These are phyloP conservation scores for Tenthredo livida DNA, from an alignment of 2,888 invertebrate genomes.

Conservation along the genomic window DNA sequence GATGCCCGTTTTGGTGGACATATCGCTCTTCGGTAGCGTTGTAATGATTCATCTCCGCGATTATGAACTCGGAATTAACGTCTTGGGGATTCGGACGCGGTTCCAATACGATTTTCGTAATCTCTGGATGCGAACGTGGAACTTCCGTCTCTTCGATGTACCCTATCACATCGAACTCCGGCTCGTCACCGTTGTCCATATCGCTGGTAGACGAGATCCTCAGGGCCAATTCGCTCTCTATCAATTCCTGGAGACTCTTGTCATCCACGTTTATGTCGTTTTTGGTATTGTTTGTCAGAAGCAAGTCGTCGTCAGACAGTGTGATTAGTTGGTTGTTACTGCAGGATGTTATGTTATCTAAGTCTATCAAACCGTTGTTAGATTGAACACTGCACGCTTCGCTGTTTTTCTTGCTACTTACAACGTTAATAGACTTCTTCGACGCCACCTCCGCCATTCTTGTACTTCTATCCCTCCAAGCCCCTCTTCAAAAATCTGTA, in stretches of 20 bases:
- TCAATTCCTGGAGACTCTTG: constrained; percentile 75
- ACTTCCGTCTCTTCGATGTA: constrained; percentile 57
- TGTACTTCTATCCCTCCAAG: constrained; percentile 60
- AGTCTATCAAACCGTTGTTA: constrained; percentile 77
- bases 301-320: constrained; percentile 71
- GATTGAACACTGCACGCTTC: constrained; percentile 76
- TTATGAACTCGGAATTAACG: constrained; percentile 71
- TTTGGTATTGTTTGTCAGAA: constrained; percentile 69
- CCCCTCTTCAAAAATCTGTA: constrained; percentile 61
- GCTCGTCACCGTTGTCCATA: constrained; percentile 56
- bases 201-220: constrained; percentile 71
- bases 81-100: constrained; percentile 59
- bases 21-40: constrained; percentile 68
- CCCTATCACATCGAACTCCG: constrained; percentile 54
- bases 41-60: constrained; percentile 70
- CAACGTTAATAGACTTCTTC: constrained; percentile 75
- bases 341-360: constrained; percentile 74
- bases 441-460: constrained; percentile 76
- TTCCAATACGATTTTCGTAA: constrained; percentile 69
- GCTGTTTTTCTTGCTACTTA: constrained; percentile 73
- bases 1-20: constrained; percentile 70
- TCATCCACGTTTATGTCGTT: constrained; percentile 73
- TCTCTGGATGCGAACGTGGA: constrained; percentile 62
- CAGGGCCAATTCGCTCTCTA: constrained; percentile 74
- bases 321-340: constrained; percentile 75